phyloP scores from a whole-genome alignment of 1,140 invertebrate species.

The Chymomyza costata region DNA sequence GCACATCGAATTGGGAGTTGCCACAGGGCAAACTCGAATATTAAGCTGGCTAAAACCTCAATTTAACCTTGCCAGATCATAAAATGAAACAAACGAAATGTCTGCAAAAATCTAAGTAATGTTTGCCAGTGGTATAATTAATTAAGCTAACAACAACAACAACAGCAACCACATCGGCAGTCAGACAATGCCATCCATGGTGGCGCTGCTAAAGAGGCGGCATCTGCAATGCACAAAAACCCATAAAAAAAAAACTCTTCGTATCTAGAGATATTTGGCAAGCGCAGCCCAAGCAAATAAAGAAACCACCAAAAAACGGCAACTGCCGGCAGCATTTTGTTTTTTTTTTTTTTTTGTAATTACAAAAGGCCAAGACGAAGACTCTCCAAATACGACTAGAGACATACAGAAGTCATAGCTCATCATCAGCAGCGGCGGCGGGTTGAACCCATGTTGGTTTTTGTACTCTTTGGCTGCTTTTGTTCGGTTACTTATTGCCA shows the following conservation, averaged over 20 bases:
- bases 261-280: conserved; percentile 11
- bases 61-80: conserved; percentile 37
- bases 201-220: conserved; percentile 33
- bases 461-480: conserved; percentile 31
- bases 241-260: conserved; percentile 33
- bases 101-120: neutral
- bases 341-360: no score
- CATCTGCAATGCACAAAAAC: conserved; percentile 37
- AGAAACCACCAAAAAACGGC: no score
- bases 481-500: conserved; percentile 15
- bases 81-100: conserved; percentile 9
- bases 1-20: neutral
- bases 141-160: conserved; percentile 30
- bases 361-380: conserved; percentile 47
- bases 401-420: conserved; percentile 50
- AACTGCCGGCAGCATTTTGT: conserved; percentile 53
- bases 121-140: conserved; percentile 30
- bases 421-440: conserved; percentile 38
- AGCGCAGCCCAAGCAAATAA: no score
- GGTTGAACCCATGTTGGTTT: conserved; percentile 18
- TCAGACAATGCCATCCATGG: conserved; percentile 44
- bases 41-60: conserved; percentile 5
- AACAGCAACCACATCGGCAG: neutral
- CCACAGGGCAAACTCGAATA: neutral
- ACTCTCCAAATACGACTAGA: no score